Evolutionary conservation across 2,113 vertebrate genomes (phyloP).

Genomic region (Syngnathoides biaculeatus): DNA sequence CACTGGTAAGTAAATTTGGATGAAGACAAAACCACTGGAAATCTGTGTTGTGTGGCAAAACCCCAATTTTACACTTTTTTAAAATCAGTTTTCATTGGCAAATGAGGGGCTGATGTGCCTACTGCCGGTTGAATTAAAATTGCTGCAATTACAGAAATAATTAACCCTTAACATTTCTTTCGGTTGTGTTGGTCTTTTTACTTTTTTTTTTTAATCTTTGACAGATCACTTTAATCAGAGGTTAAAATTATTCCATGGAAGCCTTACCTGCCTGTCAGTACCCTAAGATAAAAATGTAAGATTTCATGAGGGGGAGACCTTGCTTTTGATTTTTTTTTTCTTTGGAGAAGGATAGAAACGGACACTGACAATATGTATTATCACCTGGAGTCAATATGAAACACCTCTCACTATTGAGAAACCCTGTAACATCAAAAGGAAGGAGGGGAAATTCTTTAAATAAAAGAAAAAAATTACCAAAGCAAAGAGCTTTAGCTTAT

Average conservation of each 20-base stretch:
- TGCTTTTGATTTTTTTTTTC: constrained; percentile 39
- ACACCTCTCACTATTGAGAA: constrained; percentile 67
- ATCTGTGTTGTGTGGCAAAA: constrained; percentile 4
- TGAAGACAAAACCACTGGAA: not conserved
- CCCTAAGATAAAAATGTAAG: constrained; percentile 49
- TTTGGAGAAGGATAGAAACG: constrained; percentile 43
- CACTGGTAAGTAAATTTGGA: constrained; percentile 20
- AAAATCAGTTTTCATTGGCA: constrained; percentile 5
- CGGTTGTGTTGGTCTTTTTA: constrained; percentile 30
- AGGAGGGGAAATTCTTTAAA: constrained; percentile 40
- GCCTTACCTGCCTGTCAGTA: constrained; percentile 51
- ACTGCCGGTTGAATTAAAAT: constrained; percentile 9
- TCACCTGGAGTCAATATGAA: constrained; percentile 68
- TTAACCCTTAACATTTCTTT: constrained; percentile 30
- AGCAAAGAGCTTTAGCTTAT: constrained; percentile 35
- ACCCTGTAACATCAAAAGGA: constrained; percentile 48
- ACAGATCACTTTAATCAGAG: constrained; percentile 36
- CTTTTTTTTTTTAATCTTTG: constrained; percentile 38
- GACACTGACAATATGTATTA: constrained; percentile 65
- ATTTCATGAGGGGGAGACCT: constrained; percentile 26
- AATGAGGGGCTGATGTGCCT: not conserved
- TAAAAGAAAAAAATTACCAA: constrained; percentile 18
- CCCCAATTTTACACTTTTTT: constrained; percentile 30
- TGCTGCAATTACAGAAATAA: constrained; percentile 16
- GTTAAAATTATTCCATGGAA: constrained; percentile 36